These are phyloP conservation scores for Paramuricea clavata DNA, from an alignment of 92 coral and sea anemone genomes.

Conservation along the genomic window DNA sequence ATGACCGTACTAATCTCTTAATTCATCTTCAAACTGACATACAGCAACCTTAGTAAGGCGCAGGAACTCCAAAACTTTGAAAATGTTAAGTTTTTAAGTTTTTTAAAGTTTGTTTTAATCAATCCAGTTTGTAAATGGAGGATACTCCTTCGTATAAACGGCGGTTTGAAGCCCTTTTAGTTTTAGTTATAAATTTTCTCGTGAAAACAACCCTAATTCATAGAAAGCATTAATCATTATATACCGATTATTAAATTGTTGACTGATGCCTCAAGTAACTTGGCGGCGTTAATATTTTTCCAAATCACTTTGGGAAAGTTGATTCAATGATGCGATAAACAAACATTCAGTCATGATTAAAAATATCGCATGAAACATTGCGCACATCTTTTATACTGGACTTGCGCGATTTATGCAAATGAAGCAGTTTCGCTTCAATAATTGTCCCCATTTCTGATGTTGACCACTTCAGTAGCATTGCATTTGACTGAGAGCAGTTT, in stretches of 20 bases:
- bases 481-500: too few species aligned
- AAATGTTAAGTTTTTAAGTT: too few species aligned
- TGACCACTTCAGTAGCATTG: too few species aligned
- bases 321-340: not conserved
- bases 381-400: not conserved
- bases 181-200: too few species aligned
- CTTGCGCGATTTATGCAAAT: not conserved
- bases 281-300: not conserved
- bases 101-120: too few species aligned
- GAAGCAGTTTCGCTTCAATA: not conserved
- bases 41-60: not conserved
- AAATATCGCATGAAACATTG: slow-evolving; percentile 4
- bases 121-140: not conserved
- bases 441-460: too few species aligned
- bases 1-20: not conserved
- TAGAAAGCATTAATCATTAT: slow-evolving; percentile 13
- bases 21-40: not conserved
- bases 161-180: too few species aligned
- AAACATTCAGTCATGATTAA: not conserved
- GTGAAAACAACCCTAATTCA: not conserved
- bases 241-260: not conserved
- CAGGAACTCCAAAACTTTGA: not conserved
- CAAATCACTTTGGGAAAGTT: not conserved
- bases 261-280: not conserved
- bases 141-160: not conserved